Evolutionary conservation across 2,888 invertebrate species (phyloP).

Genomic region (Ochlodes sylvanus): DNA sequence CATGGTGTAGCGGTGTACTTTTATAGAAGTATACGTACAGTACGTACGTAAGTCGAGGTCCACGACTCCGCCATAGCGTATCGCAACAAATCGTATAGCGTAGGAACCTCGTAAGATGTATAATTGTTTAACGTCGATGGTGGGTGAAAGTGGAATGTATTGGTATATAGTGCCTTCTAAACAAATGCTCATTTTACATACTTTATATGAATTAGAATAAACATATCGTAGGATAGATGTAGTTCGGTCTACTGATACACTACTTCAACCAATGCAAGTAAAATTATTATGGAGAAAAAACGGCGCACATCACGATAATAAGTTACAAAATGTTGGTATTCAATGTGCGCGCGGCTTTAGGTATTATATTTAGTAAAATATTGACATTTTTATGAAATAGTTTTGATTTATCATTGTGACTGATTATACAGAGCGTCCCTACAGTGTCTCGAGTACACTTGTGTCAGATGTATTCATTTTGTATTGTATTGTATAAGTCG

Average conservation of each 20-base stretch:
- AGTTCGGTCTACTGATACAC: conserved; percentile 34
- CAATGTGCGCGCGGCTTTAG: conserved; percentile 1
- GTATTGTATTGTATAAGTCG: conserved; percentile 42
- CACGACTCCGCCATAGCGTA: conserved; percentile 81
- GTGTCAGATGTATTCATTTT: conserved; percentile 35
- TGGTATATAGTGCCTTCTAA: conserved; percentile 36
- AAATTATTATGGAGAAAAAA: background rate
- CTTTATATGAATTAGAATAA: conserved; percentile 48
- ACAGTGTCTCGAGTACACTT: conserved; percentile 33
- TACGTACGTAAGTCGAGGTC: conserved; percentile 60
- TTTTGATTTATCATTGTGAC: conserved; percentile 38
- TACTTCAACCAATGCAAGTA: conserved; percentile 24
- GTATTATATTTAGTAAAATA: conserved; percentile 37
- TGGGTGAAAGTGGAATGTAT: conserved; percentile 44
- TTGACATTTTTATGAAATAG: conserved; percentile 20
- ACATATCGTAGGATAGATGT: conserved; percentile 47
- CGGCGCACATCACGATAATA: background rate
- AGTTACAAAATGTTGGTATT: background rate
- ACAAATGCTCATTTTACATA: conserved; percentile 51
- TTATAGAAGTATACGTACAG: conserved; percentile 17
- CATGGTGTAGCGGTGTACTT: conserved; percentile 30
- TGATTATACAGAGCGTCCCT: conserved; percentile 42
- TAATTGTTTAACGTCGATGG: conserved; percentile 39
- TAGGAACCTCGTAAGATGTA: conserved; percentile 48
- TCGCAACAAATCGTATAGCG: conserved; percentile 61